Base-by-base conservation (phyloP, 64 coral and sea anemone genomes). In the Montipora sp. region DNA sequence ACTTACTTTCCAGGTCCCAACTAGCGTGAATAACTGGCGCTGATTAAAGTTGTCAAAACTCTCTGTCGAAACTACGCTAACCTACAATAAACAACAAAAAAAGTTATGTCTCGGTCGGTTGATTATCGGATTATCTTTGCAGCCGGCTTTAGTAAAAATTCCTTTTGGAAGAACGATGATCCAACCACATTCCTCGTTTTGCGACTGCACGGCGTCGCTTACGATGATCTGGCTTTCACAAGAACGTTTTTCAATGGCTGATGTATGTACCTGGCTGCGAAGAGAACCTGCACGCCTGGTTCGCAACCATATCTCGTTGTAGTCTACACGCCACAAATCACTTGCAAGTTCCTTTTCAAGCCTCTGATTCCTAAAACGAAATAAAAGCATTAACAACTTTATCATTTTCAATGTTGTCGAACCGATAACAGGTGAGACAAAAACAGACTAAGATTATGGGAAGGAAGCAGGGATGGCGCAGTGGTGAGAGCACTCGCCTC, bases 321-420 rank as follows among this genome's bases (percentile, higher is more conserved):
- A 96, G 36, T 91, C 89, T 53, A 96, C 89, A 71, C 89, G 77
- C 95, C 95, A 96, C 27, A 91, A 80, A 81, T 96, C 88, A 71
- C 88, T 82, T 68, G 88, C 92, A n/a, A 96, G 50, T 75, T 96
- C 95, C 55, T 89, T 90, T 51, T 96, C 95, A 24, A 94, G 51
- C 60, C 94, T 93, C 85, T 96, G 95, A 45, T 96, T 96, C 55
- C 95, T 96, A 24, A 20, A 24, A 51, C 24, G 77, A 86, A 73
- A 47, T 7, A 71, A 71, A 57, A 57, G 11, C 53, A 11, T 57
- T 6, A 1, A 0, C 53, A 57, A 11, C 53, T 4, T 8, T 57
- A 0, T 57, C 53, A 57, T 8, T 57, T 57, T 11, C 53, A 57
- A 57, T 0, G 53, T 36, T 36, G 36, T 36, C 36, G 36, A 36